Conservation (phyloP, 2,888 invertebrate species). For the Oasisia sp. region DNA sequence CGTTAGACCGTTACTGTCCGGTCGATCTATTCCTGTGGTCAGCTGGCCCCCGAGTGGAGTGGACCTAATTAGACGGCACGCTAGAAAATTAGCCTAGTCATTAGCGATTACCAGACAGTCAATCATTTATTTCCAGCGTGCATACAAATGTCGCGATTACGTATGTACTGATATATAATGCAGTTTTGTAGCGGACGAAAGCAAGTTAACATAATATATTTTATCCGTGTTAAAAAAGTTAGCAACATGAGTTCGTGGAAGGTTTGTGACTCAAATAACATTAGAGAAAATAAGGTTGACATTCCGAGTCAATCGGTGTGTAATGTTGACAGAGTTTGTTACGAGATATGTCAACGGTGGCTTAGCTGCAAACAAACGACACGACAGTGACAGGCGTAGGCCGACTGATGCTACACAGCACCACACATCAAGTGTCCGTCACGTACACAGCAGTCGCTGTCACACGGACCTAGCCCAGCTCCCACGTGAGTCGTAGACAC, state of each 20-base stretch:
- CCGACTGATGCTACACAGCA: background rate
- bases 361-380: background rate
- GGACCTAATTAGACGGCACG: too few species aligned
- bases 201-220: too few species aligned
- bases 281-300: too few species aligned
- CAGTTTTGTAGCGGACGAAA: too few species aligned
- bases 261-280: too few species aligned
- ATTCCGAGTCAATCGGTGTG: too few species aligned
- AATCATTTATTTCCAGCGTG: constrained; percentile 3
- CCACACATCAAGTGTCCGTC: background rate
- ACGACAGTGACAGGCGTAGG: background rate
- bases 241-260: too few species aligned
- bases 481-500: background rate
- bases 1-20: background rate
- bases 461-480: background rate
- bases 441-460: background rate
- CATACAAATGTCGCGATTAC: background rate
- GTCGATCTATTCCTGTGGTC: background rate
- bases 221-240: too few species aligned
- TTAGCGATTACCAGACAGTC: constrained; percentile 7
- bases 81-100: too few species aligned
- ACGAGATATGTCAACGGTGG: background rate
- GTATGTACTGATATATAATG: background rate
- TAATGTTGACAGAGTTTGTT: too few species aligned
- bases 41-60: too few species aligned